These are phyloP conservation scores for Procambarus clarkii DNA, from an alignment of 1,140 invertebrate species.

Conservation along the genomic window DNA sequence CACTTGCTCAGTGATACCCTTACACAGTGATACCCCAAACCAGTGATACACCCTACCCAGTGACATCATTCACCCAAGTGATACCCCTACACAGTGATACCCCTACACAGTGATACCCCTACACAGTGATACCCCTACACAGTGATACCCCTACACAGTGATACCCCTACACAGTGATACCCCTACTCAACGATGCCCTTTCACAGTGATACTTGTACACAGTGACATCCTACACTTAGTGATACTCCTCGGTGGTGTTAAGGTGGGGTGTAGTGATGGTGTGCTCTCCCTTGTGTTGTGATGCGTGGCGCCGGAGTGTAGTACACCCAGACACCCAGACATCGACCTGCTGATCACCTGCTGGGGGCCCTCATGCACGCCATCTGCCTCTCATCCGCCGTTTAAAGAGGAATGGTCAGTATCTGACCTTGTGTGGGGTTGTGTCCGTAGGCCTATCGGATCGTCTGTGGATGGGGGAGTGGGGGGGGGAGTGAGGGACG, in stretches of 20 bases:
- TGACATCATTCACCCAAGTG: no score
- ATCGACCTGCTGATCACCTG: background rate
- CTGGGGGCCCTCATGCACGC: background rate
- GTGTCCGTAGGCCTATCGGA: no score
- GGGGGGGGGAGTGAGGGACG: no score
- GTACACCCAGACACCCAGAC: background rate
- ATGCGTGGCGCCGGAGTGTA: background rate
- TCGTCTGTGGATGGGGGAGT: no score
- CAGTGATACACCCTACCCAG: background rate
- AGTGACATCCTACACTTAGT: no score
- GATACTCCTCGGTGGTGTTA: no score
- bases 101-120: no score
- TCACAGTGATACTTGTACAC: no score
- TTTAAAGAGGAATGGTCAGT: slow-evolving; percentile 42
- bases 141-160: background rate
- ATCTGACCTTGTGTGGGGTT: background rate
- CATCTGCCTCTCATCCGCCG: background rate
- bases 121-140: background rate
- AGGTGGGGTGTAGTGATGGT: slow-evolving; percentile 3
- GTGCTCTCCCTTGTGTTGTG: background rate
- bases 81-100: no score
- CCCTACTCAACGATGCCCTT: no score
- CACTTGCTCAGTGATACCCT: background rate
- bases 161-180: no score
- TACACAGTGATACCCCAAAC: background rate